Conservation (phyloP, 1,140 invertebrate genomes). For the Apolygus lucorum region DNA sequence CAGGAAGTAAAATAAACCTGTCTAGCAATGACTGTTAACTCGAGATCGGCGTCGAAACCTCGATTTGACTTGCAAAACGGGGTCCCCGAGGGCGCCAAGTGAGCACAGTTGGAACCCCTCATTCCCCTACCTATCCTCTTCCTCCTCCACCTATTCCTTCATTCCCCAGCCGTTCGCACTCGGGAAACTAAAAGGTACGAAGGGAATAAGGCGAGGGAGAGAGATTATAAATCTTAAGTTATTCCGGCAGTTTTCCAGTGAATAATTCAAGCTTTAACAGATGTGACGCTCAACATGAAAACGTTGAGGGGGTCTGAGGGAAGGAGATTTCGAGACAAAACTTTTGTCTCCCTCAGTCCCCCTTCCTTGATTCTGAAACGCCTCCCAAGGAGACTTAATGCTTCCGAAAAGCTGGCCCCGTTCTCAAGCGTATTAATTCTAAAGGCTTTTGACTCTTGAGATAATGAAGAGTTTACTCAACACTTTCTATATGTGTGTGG, state of each 20-base stretch:
- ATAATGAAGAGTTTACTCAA: slow-evolving; percentile 1
- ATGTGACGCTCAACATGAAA: neutral
- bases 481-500: neutral
- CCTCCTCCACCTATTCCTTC: no score
- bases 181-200: neutral
- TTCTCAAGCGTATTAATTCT: neutral
- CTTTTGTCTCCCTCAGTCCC: neutral
- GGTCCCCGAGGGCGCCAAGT: no score
- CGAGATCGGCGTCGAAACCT: no score
- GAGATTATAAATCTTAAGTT: slow-evolving; percentile 2
- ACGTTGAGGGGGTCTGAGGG: neutral
- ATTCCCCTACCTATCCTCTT: no score
- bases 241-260: neutral
- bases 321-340: neutral
- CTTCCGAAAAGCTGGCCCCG: neutral
- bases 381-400: neutral
- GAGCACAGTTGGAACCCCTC: no score
- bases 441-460: neutral
- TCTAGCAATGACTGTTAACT: no score
- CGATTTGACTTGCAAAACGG: no score
- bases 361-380: no score
- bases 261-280: neutral
- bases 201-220: neutral
- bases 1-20: no score
- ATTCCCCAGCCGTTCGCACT: no score